Evolutionary conservation across 2,113 vertebrate genomes (phyloP).

Genomic region (Anolis carolinensis): DNA sequence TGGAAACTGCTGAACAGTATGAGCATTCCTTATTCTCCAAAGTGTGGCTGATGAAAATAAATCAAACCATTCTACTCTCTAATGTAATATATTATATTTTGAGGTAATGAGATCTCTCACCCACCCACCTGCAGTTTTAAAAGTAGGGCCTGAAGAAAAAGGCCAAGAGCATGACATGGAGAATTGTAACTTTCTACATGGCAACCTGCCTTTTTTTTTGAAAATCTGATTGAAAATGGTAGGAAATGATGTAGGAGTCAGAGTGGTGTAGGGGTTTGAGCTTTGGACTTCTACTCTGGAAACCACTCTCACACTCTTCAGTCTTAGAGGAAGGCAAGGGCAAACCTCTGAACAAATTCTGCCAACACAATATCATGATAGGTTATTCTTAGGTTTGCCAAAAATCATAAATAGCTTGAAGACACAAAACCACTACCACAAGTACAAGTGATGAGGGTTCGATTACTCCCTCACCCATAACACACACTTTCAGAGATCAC

Average conservation of each 20-base stretch:
- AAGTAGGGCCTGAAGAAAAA: neutral
- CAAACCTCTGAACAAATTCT: too few species aligned
- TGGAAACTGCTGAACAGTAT: neutral
- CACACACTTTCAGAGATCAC: too few species aligned
- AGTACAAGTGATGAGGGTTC: too few species aligned
- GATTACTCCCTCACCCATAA: too few species aligned
- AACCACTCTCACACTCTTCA: too few species aligned
- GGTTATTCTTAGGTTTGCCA: too few species aligned
- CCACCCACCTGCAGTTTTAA: neutral
- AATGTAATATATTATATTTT: neutral
- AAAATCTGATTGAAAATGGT: rapidly evolving
- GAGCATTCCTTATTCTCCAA: neutral
- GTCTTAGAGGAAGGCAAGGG: too few species aligned
- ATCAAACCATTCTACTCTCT: neutral
- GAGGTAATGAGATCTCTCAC: neutral
- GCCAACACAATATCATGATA: too few species aligned
- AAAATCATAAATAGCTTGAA: too few species aligned
- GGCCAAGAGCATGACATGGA: neutral
- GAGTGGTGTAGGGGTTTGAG: too few species aligned
- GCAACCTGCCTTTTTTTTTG: neutral
- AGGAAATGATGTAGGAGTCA: rapidly evolving
- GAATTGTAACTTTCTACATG: neutral
- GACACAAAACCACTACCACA: too few species aligned
- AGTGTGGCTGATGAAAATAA: rapidly evolving
- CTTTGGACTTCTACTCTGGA: too few species aligned